Evolutionary conservation across 53 echinoderm and acorn worm species (phyloP).

Genomic region (Mesocentrotus franciscanus): DNA sequence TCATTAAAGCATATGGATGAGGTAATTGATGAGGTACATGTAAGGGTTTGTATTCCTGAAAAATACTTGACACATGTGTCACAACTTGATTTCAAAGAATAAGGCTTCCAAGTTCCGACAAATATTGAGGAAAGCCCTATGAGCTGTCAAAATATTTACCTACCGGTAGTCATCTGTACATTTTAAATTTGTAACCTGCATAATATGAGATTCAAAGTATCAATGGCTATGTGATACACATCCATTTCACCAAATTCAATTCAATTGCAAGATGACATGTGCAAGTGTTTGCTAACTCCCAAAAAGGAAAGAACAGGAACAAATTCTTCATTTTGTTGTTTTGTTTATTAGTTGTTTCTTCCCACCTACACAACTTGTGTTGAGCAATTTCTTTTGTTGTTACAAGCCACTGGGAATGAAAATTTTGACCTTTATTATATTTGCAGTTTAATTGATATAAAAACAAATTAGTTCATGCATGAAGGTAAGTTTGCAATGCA

Average conservation of each 20-base stretch:
- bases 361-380: not conserved
- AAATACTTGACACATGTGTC: not conserved
- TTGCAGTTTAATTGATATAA: not conserved
- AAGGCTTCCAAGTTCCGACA: not conserved
- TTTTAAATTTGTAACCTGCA: not conserved
- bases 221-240: not conserved
- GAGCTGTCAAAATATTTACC: not conserved
- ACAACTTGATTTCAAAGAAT: not conserved
- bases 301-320: not conserved
- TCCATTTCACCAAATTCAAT: not conserved
- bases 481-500: not conserved
- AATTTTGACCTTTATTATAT: slow-evolving; percentile 3
- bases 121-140: not conserved
- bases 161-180: not conserved
- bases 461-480: slow-evolving; percentile 22
- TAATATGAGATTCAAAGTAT: not conserved
- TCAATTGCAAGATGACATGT: not conserved
- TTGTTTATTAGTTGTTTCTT: not conserved
- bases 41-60: not conserved
- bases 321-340: not conserved
- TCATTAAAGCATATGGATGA: not conserved
- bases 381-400: slow-evolving; percentile 12
- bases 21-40: not conserved
- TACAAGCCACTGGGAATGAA: not conserved
- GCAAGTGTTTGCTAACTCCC: not conserved